Evolutionary conservation across 2,797 vertebrate genomes (phyloP).

Genomic region (Gallinago stenura): DNA sequence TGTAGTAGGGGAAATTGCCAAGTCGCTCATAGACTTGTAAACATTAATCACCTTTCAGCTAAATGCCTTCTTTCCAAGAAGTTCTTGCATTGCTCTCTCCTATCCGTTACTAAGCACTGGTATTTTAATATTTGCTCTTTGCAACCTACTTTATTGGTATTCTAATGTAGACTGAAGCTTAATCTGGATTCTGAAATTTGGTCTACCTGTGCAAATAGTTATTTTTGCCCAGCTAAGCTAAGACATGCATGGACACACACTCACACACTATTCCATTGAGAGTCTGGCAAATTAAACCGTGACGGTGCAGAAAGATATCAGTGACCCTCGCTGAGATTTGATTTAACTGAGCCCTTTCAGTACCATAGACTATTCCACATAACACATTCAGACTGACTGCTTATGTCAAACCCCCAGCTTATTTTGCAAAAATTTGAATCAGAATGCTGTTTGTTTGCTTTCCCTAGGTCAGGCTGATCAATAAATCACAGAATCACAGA

Average conservation of each 20-base stretch:
- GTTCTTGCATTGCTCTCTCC: background rate
- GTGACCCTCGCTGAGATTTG: background rate
- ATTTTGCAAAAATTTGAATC: background rate
- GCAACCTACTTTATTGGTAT: background rate
- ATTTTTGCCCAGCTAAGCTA: background rate
- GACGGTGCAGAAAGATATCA: background rate
- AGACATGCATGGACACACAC: background rate
- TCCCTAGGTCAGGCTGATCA: background rate
- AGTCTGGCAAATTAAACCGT: background rate
- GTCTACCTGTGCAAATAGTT: background rate
- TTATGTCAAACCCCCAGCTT: background rate
- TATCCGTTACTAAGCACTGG: background rate
- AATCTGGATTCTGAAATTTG: background rate
- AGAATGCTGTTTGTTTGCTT: background rate
- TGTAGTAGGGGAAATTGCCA: background rate
- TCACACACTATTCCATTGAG: background rate
- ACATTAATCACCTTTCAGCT: background rate
- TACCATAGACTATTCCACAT: background rate
- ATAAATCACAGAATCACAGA: background rate
- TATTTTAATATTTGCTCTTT: conserved; percentile 27
- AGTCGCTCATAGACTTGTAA: background rate
- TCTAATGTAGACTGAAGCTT: conserved; percentile 17
- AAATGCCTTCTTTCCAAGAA: background rate
- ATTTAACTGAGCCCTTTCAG: background rate
- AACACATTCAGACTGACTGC: background rate